These are phyloP conservation scores for Marmota monax DNA, from an alignment of 2,113 vertebrate species.

Conservation along the genomic window DNA sequence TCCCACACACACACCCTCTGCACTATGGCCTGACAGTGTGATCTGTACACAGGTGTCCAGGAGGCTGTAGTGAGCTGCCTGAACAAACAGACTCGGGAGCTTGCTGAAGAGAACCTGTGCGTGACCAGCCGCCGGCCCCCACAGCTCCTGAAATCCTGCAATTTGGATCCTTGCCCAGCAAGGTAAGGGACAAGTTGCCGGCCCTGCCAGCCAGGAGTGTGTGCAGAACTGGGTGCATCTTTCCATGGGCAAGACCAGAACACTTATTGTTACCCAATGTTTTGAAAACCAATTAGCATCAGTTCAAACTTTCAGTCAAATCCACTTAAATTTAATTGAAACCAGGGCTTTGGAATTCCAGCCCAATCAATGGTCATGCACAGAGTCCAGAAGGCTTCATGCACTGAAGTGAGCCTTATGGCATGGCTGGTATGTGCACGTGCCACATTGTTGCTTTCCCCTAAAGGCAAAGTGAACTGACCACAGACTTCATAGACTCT, in stretches of 20 bases:
- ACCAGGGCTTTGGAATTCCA: conserved; percentile 77
- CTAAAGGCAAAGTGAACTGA: background rate
- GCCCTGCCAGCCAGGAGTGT: background rate
- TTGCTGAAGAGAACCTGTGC: conserved; percentile 90
- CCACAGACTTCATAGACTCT: background rate
- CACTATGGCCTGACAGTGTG: conserved; percentile 73
- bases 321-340: conserved; percentile 81
- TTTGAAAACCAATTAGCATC: conserved; percentile 79
- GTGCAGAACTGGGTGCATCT: conserved; percentile 4
- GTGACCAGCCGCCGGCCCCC: conserved; percentile 92
- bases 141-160: conserved; percentile 93
- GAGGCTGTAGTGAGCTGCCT: conserved; percentile 96
- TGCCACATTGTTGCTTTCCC: background rate
- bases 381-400: conserved; percentile 29
- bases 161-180: conserved; percentile 93
- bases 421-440: background rate
- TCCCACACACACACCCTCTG: background rate
- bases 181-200: conserved; percentile 87
- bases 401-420: background rate
- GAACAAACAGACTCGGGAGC: conserved; percentile 95
- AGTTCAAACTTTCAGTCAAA: conserved; percentile 78
- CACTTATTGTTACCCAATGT: conserved; percentile 33
- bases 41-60: conserved; percentile 92
- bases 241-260: conserved; percentile 39
- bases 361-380: conserved; percentile 49